Base-by-base conservation (phyloP, 2,888 invertebrate species). In the Microplitis deprimator region DNA sequence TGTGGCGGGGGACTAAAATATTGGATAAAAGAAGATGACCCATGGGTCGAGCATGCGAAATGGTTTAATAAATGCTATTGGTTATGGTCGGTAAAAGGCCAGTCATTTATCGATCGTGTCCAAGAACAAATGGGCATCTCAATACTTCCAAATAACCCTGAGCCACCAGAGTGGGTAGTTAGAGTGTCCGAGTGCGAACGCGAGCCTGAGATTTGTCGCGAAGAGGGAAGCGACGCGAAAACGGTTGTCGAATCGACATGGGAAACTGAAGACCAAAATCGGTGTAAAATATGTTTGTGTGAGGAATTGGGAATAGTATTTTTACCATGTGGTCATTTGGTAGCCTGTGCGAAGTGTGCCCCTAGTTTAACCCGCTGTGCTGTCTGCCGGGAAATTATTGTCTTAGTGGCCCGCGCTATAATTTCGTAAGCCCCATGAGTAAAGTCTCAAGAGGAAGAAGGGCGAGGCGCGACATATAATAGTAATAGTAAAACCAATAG, bases 1-100 rank as follows among this genome's bases (percentile, higher is more conserved):
- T 98, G 98, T 89, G 97, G 97, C 83, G 97, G 97, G 65, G 98
- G 98, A 0, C 91, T 98, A 5, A 95, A 96, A 85, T 97, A 97
- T 88, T 98, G 98, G 98, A 96, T 97, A 87, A 93, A 94, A 67
- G 93, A 93, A 77, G 98, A 98, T 89, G 94, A 96, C 82, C 97
- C 98, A 0, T 98, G 98, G 97, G 94, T 95, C 82, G 97, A 98
- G 89, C 98, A 98, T 90, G 97, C 97, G 0, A 92, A 94, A 50
- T 98, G 97, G 97, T 96, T 96, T 87, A 93, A 94, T 13, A 93
- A 95, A 77, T 98, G 98, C 87, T 93, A 93, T 16, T 98, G 94
- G 90, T 92, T 98, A 6, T 91, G 94, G 79, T 91, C 95, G 77
- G 94, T 95, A 79, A 97, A 97, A 88, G 97, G 97, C 6, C 92